Base-by-base conservation (phyloP, 2,113 vertebrate genomes). In the Dryoscopus gambensis region DNA sequence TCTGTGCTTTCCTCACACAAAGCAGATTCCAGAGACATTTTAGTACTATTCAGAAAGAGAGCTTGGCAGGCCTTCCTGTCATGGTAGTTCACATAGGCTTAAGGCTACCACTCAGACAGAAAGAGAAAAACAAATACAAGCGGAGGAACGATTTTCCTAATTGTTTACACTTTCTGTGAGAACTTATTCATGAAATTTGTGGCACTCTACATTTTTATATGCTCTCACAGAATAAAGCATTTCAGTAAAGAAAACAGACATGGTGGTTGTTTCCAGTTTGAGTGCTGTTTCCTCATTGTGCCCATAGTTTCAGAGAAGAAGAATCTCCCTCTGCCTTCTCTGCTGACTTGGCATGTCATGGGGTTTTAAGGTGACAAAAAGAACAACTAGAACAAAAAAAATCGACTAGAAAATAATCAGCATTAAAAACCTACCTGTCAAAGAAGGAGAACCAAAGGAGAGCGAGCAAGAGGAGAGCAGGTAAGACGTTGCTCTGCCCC, bases 1-100 rank as follows among this genome's bases (percentile, higher is more conserved):
- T 71, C 94, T 91, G 63, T 64, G 50, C 69, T 90, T 73, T 97
- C 76, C 53, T 94, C 62, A 76, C 46, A 57, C 59, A 74, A 56
- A 84, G 74, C 1, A 7, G 80, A 93, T 91, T 97, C 84, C 93
- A 93, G 93, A 95, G 65, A 71, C 78, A 42, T 87, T 95, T 93
- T 76, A 90, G 65, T 57, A 31, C 40, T 55, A 82, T 53, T 94
- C 65, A 93, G 68, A 89, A 93, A 81, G 71, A 89, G 87, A 94
- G 47, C 21, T 91, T 93, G 91, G 90, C 92, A 90, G 63, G 47
- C 78, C 50, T 80, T 75, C 71, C 62, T 2, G 39, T 80, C 88
- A 93, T 1, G 15, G 70, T 91, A 95, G 92, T 93, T 95, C 95
- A 93, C 46, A 64, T 6, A 81, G 76, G 47, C 75, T 97, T 94